Evolutionary conservation across 2,113 vertebrate species (phyloP).

Genomic region (Callipepla californica): DNA sequence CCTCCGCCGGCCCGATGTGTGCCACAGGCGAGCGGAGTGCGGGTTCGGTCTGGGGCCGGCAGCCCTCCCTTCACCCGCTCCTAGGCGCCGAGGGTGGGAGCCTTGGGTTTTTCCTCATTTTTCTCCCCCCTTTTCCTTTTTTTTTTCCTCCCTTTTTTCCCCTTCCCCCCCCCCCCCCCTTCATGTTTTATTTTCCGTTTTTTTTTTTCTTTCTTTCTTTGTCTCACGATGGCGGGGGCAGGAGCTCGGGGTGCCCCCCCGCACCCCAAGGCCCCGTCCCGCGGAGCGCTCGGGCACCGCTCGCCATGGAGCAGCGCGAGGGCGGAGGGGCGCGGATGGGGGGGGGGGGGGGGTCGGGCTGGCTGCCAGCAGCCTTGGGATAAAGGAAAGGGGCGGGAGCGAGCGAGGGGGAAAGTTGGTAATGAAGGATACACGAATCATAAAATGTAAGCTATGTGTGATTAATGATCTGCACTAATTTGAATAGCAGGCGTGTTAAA

Average conservation of each 20-base stretch:
- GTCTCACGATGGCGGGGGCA: slow-evolving; percentile 26
- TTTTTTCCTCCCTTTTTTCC: no score
- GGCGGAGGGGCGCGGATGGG: no score
- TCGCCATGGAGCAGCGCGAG: background rate
- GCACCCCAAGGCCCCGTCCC: background rate
- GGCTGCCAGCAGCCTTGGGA: background rate
- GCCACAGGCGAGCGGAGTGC: slow-evolving; percentile 32
- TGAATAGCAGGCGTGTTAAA: slow-evolving; percentile 74
- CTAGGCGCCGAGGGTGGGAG: slow-evolving; percentile 15
- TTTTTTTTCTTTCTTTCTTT: background rate
- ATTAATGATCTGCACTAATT: slow-evolving; percentile 70
- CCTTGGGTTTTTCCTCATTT: background rate
- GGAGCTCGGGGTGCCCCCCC: background rate
- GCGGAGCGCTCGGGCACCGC: background rate
- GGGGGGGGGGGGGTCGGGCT: no score
- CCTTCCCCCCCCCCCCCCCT: no score
- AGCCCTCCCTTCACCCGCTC: slow-evolving; percentile 28
- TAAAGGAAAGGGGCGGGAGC: background rate
- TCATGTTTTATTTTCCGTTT: no score
- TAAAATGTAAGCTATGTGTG: slow-evolving; percentile 68
- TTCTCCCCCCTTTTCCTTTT: no score
- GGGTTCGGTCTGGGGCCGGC: slow-evolving; percentile 38
- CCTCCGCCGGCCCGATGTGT: slow-evolving; percentile 20
- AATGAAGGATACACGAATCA: slow-evolving; percentile 65
- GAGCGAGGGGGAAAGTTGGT: slow-evolving; percentile 26